Evolutionary conservation across 2,797 vertebrate genomes (phyloP).

Genomic region (Phoeniculus purpureus): DNA sequence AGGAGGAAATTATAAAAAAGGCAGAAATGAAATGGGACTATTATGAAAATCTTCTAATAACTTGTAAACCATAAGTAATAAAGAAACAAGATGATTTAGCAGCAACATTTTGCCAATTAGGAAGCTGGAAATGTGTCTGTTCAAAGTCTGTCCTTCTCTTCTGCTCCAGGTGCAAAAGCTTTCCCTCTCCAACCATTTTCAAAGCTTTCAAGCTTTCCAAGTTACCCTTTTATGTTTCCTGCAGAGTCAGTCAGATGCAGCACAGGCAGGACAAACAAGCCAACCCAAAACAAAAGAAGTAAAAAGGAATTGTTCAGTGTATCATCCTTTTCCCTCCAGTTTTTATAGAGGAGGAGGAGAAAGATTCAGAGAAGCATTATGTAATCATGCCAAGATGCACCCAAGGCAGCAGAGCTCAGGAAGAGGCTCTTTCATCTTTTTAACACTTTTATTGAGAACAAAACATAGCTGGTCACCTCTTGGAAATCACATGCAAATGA

Average conservation of each 20-base stretch:
- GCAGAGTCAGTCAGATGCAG: neutral
- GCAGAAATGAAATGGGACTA: neutral
- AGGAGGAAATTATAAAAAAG: neutral
- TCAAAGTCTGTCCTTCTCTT: neutral
- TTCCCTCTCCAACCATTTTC: neutral
- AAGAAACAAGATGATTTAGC: neutral
- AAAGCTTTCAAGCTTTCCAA: neutral
- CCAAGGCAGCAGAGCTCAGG: neutral
- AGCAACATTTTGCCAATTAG: neutral
- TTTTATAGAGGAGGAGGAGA: neutral
- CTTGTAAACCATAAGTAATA: neutral
- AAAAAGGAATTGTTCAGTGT: neutral
- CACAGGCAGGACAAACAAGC: neutral
- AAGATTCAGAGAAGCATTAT: neutral
- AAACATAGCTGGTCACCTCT: neutral
- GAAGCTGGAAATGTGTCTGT: neutral
- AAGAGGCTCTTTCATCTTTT: neutral
- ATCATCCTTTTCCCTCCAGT: neutral
- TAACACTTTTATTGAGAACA: slow-evolving; percentile 18
- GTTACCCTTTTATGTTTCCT: neutral
- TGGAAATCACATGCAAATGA: neutral
- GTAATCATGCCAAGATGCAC: neutral
- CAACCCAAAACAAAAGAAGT: neutral
- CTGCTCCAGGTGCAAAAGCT: neutral
- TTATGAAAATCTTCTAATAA: neutral